Conservation (phyloP, 2,113 vertebrate species). For the Cinclus cinclus region DNA sequence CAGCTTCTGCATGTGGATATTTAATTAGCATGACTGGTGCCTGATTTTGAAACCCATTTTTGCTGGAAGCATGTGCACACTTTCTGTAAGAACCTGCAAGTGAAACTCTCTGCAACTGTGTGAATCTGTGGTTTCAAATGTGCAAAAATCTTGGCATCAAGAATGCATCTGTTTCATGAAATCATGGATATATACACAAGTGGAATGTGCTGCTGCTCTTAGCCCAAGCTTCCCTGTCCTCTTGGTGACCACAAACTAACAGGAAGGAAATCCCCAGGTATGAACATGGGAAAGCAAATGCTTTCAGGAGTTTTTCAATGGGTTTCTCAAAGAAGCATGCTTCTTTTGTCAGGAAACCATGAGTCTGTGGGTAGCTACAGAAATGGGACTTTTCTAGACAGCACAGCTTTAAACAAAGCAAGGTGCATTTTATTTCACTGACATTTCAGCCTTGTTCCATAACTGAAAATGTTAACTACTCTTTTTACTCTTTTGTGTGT, state of each 20-base stretch:
- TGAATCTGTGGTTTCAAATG: background rate
- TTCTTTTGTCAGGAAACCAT: background rate
- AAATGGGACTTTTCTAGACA: background rate
- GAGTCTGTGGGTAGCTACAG: background rate
- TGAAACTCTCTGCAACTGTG: background rate
- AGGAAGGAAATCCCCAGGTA: background rate
- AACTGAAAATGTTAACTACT: background rate
- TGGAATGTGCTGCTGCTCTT: background rate
- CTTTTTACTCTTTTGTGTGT: background rate
- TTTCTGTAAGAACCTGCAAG: background rate
- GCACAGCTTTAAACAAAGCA: background rate
- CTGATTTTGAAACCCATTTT: background rate
- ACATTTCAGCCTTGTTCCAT: background rate
- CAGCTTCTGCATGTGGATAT: background rate
- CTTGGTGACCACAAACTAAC: background rate
- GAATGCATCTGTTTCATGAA: fast-evolving
- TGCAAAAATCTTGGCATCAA: background rate
- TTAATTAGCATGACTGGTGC: background rate
- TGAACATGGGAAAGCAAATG: background rate
- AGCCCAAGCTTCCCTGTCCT: background rate
- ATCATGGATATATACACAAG: too few species aligned
- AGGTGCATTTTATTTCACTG: background rate
- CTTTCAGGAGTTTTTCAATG: background rate
- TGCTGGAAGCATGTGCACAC: background rate
- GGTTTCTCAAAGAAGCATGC: background rate